Base-by-base conservation (phyloP, 2,113 vertebrate species). In the Aegotheles bennettii region DNA sequence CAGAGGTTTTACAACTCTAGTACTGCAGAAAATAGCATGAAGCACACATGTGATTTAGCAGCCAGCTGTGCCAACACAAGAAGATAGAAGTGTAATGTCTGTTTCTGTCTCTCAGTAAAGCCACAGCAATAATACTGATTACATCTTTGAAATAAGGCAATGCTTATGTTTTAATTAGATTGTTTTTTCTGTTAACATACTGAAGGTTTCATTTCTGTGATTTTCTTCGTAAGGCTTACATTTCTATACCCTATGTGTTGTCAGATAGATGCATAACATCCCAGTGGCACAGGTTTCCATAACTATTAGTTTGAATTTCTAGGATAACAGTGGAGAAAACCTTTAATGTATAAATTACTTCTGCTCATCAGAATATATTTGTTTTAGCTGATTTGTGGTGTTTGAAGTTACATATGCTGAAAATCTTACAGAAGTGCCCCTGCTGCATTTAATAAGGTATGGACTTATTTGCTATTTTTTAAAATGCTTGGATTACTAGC, bases 291-390 rank as follows among this genome's bases (percentile, higher is more conserved):
- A 78, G 8, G 28, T 94, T 81, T 68, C 45, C 21, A 6, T 5
- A 70, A 33, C 8, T 31, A 70, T 81, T 94, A 68, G 69, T 84
- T 71, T 87, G 48, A 95, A 91, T 84, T 91, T 88, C 10, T 36
- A 76, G 79, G n/a, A 87, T 42, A 79, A 65, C 43, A 48, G 38
- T 53, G 12, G 40, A 91, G 63, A 87, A 95, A 93, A 3, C 8
- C 43, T 84, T 69, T 89, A 87, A 91, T 4, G 19, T 76, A 82
- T 84, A 93, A 95, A 87, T 67, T 78, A 85, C 75, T 92, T 94
- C 74, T 91, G 60, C 50, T 92, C 33, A 77, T 77, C 68, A 76
- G 45, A 79, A 89, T 84, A 65, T 86, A 45, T 94, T 92, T 75
- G 61, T 50, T 94, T 89, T 69, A 64, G 57, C 5, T 94, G 77